These are phyloP conservation scores for Coenonympha arcania DNA, from an alignment of 2,888 invertebrate species.

Conservation along the genomic window DNA sequence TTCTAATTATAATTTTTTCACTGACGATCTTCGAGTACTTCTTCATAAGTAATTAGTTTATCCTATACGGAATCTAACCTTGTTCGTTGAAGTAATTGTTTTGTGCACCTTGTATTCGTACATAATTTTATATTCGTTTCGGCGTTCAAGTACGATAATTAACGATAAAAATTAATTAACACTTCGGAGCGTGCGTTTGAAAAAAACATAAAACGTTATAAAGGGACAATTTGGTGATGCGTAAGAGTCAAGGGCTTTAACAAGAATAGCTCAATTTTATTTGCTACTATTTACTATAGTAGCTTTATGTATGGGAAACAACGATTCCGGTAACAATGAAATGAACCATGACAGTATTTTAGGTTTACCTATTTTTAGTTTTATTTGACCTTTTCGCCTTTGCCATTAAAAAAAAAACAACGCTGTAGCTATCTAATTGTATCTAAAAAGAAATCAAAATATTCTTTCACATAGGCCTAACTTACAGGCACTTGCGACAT, in stretches of 20 bases:
- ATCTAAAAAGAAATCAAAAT: no score
- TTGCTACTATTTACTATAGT: no score
- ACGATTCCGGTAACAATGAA: no score
- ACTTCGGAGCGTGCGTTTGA: not conserved
- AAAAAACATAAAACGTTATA: not conserved
- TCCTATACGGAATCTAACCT: slow-evolving; percentile 23
- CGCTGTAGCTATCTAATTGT: no score
- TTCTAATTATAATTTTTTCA: no score
- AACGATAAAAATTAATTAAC: slow-evolving; percentile 7
- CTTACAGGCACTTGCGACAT: no score
- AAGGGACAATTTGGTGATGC: not conserved
- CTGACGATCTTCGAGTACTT: not conserved
- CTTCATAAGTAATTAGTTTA: slow-evolving; percentile 11
- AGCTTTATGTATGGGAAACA: no score
- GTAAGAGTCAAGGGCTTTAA: no score
- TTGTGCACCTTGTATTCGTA: slow-evolving; percentile 19
- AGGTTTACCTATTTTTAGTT: no score
- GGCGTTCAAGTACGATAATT: slow-evolving; percentile 19
- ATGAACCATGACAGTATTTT: no score
- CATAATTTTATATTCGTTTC: slow-evolving; percentile 16
- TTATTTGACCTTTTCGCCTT: not conserved
- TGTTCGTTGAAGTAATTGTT: slow-evolving; percentile 24
- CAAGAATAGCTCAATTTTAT: no score
- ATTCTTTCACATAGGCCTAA: no score
- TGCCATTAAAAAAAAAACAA: not conserved